These are phyloP conservation scores for Dasyurus viverrinus DNA, from an alignment of 2,113 vertebrate species.

Conservation along the genomic window DNA sequence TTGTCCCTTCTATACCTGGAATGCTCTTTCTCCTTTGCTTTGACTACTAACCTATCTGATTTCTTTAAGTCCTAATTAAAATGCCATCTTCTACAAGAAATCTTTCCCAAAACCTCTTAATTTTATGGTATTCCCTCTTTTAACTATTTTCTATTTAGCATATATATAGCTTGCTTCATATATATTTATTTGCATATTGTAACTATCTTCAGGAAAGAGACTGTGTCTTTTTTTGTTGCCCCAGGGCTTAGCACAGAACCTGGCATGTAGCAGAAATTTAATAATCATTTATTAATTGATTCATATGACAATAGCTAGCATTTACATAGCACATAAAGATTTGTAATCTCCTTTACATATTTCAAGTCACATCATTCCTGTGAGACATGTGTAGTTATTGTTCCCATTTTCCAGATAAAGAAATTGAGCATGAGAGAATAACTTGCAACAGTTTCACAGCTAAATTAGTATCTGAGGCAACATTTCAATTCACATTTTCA, in stretches of 20 bases:
- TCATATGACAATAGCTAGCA: background rate
- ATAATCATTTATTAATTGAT: background rate
- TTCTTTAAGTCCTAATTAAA: background rate
- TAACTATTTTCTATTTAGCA: background rate
- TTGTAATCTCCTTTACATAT: background rate
- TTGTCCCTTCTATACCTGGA: background rate
- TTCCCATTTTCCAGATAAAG: background rate
- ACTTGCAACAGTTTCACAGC: background rate
- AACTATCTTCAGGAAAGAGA: background rate
- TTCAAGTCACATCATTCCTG: background rate
- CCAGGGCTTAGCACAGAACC: background rate
- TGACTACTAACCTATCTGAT: background rate
- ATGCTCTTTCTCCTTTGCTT: background rate
- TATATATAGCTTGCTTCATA: background rate
- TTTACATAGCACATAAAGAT: background rate
- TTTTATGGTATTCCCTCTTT: background rate
- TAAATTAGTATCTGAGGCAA: background rate
- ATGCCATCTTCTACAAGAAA: background rate
- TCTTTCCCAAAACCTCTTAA: background rate
- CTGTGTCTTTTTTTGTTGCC: background rate
- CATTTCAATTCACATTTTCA: background rate
- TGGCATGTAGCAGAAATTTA: background rate
- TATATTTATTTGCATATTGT: background rate
- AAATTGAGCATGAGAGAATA: background rate
- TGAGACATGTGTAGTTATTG: background rate